Conservation (phyloP, 1,140 invertebrate genomes). For the Orchestia grillus region DNA sequence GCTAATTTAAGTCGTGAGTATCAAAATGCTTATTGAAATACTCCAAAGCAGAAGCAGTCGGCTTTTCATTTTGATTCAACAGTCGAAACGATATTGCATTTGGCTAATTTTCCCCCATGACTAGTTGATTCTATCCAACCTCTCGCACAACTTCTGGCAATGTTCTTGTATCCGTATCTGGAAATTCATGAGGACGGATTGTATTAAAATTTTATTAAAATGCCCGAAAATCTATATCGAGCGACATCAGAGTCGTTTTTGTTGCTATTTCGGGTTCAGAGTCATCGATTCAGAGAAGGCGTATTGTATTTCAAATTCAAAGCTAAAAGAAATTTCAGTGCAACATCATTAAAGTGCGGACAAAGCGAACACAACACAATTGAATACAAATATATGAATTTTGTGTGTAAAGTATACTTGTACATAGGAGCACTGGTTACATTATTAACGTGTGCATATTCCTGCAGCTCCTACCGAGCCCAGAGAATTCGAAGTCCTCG, state of each 20-base stretch:
- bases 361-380: too few species aligned
- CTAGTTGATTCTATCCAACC: not conserved
- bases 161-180: not conserved
- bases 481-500: not conserved
- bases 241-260: not conserved
- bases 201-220: not conserved
- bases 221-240: not conserved
- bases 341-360: not conserved
- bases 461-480: not conserved
- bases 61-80: not conserved
- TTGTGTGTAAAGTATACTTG: too few species aligned
- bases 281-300: not conserved
- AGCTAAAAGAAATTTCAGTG: not conserved
- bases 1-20: too few species aligned
- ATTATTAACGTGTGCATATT: not conserved
- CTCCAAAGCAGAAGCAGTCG: not conserved
- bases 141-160: not conserved
- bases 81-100: not conserved
- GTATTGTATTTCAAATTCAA: too few species aligned
- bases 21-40: not conserved
- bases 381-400: too few species aligned
- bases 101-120: not conserved
- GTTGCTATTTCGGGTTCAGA: not conserved
- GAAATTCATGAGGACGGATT: not conserved
- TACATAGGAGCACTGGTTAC: too few species aligned